phyloP scores from a whole-genome alignment of 1,140 invertebrate genomes.

The Venustaconcha ellipsiformis region DNA sequence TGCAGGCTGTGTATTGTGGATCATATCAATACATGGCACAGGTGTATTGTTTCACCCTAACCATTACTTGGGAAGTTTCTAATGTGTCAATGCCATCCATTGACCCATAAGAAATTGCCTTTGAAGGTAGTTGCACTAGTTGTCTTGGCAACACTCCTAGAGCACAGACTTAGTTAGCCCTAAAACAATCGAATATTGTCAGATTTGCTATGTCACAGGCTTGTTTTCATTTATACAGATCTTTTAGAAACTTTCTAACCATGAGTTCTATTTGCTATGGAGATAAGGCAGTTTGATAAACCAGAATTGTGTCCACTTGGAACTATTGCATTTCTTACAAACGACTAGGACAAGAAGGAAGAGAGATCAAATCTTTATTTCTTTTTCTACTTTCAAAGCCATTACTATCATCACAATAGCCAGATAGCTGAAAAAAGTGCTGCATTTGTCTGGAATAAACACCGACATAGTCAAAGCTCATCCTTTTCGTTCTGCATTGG shows the following conservation, averaged over 20 bases:
- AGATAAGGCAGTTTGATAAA: no score
- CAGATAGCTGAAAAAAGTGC: background rate
- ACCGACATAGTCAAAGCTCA: slow-evolving; percentile 9
- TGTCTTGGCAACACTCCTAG: no score
- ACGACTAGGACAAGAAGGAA: no score
- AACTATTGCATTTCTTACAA: no score
- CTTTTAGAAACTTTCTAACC: slow-evolving; percentile 7
- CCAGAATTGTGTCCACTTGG: no score
- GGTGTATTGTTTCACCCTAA: no score
- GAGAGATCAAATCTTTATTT: no score
- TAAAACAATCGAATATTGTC: background rate
- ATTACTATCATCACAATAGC: no score
- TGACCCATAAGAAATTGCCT: background rate
- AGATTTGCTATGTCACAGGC: slow-evolving; percentile 5
- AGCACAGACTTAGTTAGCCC: background rate
- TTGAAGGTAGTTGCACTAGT: background rate
- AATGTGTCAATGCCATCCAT: background rate
- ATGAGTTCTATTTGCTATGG: background rate
- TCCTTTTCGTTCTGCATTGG: background rate
- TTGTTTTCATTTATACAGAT: slow-evolving; percentile 8
- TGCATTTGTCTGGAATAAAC: slow-evolving; percentile 2
- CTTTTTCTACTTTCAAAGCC: no score
- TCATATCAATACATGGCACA: no score
- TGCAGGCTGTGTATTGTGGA: no score
- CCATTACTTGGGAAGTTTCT: background rate